Evolutionary conservation across 2,888 invertebrate species (phyloP), one percentile per base, ranked within the genome.

Genomic region (Eristalis arbustorum): DNA sequence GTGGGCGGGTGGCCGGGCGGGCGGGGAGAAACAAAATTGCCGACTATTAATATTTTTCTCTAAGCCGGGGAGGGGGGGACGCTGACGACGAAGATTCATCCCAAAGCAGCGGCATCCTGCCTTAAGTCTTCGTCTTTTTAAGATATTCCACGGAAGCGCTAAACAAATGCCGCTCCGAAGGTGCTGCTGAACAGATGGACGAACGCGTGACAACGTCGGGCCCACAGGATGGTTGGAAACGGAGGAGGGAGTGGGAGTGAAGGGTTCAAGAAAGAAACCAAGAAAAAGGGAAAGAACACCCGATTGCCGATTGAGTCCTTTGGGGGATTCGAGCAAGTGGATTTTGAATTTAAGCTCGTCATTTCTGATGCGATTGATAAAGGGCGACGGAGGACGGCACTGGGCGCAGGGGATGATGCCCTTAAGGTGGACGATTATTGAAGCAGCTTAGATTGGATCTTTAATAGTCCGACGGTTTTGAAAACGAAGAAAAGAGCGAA

Each of bases 301-400:
- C 59, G 42, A 81, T 81, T 66, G 69, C 13, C 37, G 37, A 37
- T 37, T 37, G 37, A 37, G 37, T 37, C 37, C 37, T 37, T 37
- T 40, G 22, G 56, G 68, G 59, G 23, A 61, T 59, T 18, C 13
- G 8, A 2, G 18, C 2, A 22, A 28, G 3, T n/a, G 57, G 68
- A 80, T 63, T 62, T 37, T 66, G 23, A 63, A 59, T 18, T 71
- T 69, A 49, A 28, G 37, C 63, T 59, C 69, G 49, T 71, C 69
- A 76, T 76, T 66, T 66, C 42, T 76, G 76, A 81, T 76, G 64
- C 63, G 76, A 76, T 81, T 37, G 64, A 81, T 68, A 64, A 71
- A 59, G 28, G 25, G 25, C 25, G 25, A 25, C 61, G 5, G 3
- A 6, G 3, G 31, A n/a, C n/a, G n/a, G n/a, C n/a, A n/a, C n/a